Conservation (phyloP, 2,888 invertebrate species). For the Limnephilus marmoratus region DNA sequence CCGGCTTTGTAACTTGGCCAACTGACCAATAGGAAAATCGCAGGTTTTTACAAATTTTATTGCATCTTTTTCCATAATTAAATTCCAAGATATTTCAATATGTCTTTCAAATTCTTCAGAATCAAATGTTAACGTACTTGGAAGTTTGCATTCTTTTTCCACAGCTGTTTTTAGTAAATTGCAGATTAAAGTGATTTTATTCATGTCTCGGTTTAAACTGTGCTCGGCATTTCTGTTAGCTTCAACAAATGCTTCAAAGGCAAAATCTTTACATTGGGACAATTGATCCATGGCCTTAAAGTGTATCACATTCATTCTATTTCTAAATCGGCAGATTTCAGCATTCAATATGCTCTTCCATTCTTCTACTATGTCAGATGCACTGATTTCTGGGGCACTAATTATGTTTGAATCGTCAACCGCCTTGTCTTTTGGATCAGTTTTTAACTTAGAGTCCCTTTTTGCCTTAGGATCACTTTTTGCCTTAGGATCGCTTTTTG, state of each 20-base stretch:
- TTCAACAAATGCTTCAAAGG: slow-evolving; percentile 71
- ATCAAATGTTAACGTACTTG: slow-evolving; percentile 74
- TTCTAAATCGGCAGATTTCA: slow-evolving; percentile 76
- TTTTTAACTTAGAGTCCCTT: slow-evolving; percentile 69
- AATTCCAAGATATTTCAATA: slow-evolving; percentile 12
- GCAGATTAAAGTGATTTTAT: slow-evolving; percentile 76
- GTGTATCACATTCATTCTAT: slow-evolving; percentile 72
- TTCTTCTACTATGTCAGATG: slow-evolving; percentile 75
- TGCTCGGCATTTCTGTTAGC: slow-evolving; percentile 74
- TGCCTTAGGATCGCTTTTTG: slow-evolving; percentile 70
- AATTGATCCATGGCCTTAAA: slow-evolving; percentile 73
- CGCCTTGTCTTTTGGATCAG: slow-evolving; percentile 68
- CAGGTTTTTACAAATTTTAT: slow-evolving; percentile 58
- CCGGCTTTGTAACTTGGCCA: slow-evolving; percentile 71
- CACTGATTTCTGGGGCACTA: slow-evolving; percentile 67
- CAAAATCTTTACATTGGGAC: slow-evolving; percentile 72
- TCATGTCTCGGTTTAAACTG: slow-evolving; percentile 73
- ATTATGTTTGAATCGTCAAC: background rate
- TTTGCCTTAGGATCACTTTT: slow-evolving; percentile 68
- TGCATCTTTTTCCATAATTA: slow-evolving; percentile 70
- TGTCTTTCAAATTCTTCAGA: slow-evolving; percentile 72
- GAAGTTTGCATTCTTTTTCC: slow-evolving; percentile 74
- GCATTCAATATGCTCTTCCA: slow-evolving; percentile 78
- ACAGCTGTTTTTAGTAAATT: slow-evolving; percentile 73
- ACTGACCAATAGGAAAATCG: slow-evolving; percentile 72